phyloP scores from a whole-genome alignment of 2,797 vertebrate species.

The Sarcophilus harrisii region DNA sequence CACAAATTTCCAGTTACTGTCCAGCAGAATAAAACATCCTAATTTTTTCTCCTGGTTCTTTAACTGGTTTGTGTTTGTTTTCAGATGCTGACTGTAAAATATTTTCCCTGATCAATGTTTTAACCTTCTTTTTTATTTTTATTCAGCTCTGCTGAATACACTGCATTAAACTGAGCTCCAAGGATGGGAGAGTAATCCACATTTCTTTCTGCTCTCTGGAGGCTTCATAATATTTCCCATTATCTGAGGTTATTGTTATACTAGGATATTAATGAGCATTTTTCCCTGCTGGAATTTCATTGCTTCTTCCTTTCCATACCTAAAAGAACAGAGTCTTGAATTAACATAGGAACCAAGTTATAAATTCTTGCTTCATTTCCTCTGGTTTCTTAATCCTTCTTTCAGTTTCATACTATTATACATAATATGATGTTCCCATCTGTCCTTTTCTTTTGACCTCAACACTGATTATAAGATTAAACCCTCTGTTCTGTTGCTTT shows the following conservation, averaged over 20 bases:
- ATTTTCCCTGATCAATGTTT: constrained; percentile 78
- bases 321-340: constrained; percentile 61
- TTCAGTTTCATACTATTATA: neutral
- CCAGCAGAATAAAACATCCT: constrained; percentile 43
- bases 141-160: constrained; percentile 73
- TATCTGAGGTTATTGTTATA: constrained; percentile 72
- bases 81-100: constrained; percentile 72
- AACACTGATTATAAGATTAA: constrained; percentile 50
- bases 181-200: constrained; percentile 68
- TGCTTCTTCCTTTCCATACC: constrained; percentile 42
- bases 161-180: constrained; percentile 60
- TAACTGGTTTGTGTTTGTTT: constrained; percentile 73
- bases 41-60: constrained; percentile 60
- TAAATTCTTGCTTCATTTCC: constrained; percentile 60
- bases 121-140: constrained; percentile 80
- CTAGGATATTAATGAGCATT: constrained; percentile 71
- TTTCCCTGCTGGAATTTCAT: constrained; percentile 54
- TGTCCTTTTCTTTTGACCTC: constrained; percentile 60
- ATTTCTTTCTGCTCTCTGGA: constrained; percentile 69
- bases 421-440: constrained; percentile 24
- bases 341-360: constrained; percentile 60
- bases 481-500: constrained; percentile 39
- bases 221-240: constrained; percentile 72
- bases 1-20: constrained; percentile 59
- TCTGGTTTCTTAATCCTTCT: constrained; percentile 25